Evolutionary conservation across 1,140 invertebrate genomes (phyloP).

Genomic region (Holcopasites calliopsidis): DNA sequence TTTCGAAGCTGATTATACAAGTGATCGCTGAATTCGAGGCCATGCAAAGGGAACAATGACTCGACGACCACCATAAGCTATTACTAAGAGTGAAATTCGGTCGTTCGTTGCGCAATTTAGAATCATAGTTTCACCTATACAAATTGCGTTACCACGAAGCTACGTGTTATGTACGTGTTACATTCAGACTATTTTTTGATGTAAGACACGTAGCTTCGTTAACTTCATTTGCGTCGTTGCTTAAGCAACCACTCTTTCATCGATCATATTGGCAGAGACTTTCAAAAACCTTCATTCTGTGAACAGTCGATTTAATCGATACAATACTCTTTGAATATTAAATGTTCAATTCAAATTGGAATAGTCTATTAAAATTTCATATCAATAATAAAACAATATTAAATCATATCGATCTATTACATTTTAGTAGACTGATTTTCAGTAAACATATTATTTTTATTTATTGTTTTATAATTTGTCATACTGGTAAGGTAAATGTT

Average conservation of each 20-base stretch:
- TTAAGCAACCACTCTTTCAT: neutral
- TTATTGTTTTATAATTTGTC: no score
- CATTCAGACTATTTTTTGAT: neutral
- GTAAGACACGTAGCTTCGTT: slow-evolving; percentile 5
- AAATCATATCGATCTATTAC: no score
- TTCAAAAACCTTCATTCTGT: neutral
- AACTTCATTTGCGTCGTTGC: neutral
- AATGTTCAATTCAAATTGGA: no score
- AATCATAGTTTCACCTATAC: slow-evolving; percentile 18
- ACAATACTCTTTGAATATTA: no score
- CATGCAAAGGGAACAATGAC: slow-evolving; percentile 6
- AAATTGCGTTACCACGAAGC: neutral
- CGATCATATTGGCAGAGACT: neutral
- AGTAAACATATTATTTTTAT: no score
- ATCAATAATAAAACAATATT: no score
- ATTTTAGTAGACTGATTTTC: no score
- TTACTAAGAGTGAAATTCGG: slow-evolving; percentile 37
- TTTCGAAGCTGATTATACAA: neutral
- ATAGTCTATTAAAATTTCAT: no score
- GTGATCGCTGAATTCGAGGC: neutral
- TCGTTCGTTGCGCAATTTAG: slow-evolving; percentile 2
- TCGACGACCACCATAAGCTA: slow-evolving; percentile 2
- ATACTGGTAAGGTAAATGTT: no score
- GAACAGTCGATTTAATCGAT: neutral
- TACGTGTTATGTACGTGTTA: slow-evolving; percentile 26